Percentiles rank a stretch among this genome's conserved stretches.
phyloP scores from a whole-genome alignment of 2,797 vertebrate species.

The Telmatherina bonti region DNA sequence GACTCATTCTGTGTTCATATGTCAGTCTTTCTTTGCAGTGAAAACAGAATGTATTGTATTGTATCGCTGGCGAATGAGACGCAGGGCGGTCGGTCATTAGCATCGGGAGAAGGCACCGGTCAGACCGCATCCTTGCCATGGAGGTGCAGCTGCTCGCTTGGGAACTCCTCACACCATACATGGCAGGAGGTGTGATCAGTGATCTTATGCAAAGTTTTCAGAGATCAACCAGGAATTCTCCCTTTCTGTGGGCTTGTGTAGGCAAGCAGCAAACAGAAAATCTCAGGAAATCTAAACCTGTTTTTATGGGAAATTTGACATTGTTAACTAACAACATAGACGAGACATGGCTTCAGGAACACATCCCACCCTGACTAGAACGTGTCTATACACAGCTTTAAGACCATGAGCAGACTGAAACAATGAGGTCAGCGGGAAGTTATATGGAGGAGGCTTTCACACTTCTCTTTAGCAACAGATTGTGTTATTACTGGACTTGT shows the following conservation, averaged over 20 bases:
- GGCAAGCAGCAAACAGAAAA: conserved; percentile 11
- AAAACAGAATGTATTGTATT: conserved; percentile 58
- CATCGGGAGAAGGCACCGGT: conserved; percentile 30
- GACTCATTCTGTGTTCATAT: conserved; percentile 64
- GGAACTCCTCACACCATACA: conserved; percentile 31
- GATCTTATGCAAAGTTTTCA: conserved; percentile 27
- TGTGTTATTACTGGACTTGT: too few species aligned
- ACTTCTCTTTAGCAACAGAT: too few species aligned
- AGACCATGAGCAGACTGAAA: too few species aligned
- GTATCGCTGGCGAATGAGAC: conserved; percentile 44
- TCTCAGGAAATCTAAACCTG: too few species aligned
- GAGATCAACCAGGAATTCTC: conserved; percentile 35
- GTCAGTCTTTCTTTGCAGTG: conserved; percentile 57
- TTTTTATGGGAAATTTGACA: too few species aligned
- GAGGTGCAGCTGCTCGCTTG: conserved; percentile 22
- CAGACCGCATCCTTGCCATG: conserved; percentile 20
- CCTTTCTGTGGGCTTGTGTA: conserved; percentile 22
- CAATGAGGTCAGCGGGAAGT: too few species aligned
- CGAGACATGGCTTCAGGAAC: too few species aligned
- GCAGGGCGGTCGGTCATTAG: conserved; percentile 47
- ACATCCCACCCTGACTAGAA: too few species aligned
- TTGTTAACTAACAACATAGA: too few species aligned
- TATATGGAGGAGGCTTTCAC: too few species aligned
- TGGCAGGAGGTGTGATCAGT: conserved; percentile 22
- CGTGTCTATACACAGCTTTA: too few species aligned